Percentiles rank a stretch among this genome's conserved stretches.
These are phyloP conservation scores for Kryptopterus vitreolus DNA, from an alignment of 2,797 vertebrate genomes.

Conservation along the genomic window DNA sequence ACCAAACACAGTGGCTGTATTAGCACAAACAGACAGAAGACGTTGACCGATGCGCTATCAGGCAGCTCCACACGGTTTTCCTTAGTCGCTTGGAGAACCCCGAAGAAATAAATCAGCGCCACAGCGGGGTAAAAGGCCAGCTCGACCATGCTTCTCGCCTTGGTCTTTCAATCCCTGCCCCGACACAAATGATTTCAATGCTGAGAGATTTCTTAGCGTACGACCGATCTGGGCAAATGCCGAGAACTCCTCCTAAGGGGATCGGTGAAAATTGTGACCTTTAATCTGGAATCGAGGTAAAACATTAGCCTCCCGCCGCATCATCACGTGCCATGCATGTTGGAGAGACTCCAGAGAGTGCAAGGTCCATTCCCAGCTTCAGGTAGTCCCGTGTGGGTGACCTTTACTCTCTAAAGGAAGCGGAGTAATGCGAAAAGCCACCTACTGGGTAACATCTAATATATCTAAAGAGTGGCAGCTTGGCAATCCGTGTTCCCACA, in stretches of 20 bases:
- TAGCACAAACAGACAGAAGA: constrained; percentile 80
- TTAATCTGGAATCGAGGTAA: constrained; percentile 42
- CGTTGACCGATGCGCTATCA: constrained; percentile 74
- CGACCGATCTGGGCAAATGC: background rate
- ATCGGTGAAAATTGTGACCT: constrained; percentile 27
- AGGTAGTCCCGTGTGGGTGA: constrained; percentile 25
- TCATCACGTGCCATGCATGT: constrained; percentile 30
- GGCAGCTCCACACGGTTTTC: constrained; percentile 70
- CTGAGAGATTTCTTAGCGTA: background rate
- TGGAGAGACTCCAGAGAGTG: constrained; percentile 45
- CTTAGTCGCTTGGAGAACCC: constrained; percentile 68
- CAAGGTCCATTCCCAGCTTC: constrained; percentile 39
- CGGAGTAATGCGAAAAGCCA: constrained; percentile 32
- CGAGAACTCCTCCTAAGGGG: background rate
- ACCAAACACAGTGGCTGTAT: constrained; percentile 77
- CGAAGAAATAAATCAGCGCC: constrained; percentile 78
- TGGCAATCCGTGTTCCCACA: constrained; percentile 23
- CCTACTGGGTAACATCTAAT: constrained; percentile 44
- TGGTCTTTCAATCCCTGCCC: constrained; percentile 11
- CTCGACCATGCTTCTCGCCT: constrained; percentile 64
- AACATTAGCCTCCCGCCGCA: constrained; percentile 46
- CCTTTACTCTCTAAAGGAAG: constrained; percentile 49
- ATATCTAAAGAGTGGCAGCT: constrained; percentile 39
- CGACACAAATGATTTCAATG: background rate
- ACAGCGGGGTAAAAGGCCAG: constrained; percentile 75